Conservation (phyloP, 2,113 vertebrate genomes). For the Octodon degus region DNA sequence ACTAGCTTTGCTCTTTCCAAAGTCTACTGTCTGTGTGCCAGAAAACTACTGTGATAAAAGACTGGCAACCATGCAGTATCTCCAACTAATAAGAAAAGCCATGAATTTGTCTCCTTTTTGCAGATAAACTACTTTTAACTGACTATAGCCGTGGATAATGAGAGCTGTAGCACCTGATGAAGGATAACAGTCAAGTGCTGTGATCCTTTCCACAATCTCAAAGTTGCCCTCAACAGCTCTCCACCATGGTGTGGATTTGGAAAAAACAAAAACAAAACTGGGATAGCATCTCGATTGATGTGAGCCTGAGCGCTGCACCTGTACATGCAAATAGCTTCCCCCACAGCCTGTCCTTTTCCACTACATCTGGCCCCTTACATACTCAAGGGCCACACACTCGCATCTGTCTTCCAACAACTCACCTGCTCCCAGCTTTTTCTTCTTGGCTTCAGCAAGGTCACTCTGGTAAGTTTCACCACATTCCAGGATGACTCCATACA, state of each 20-base stretch:
- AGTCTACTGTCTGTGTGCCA: background rate
- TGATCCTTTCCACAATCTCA: background rate
- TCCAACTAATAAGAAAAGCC: background rate
- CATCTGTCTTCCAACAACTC: conserved; percentile 35
- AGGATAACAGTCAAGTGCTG: background rate
- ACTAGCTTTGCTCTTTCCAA: background rate
- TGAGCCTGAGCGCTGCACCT: background rate
- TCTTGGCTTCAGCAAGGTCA: conserved; percentile 90
- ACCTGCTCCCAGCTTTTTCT: conserved; percentile 90
- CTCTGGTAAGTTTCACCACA: conserved; percentile 93
- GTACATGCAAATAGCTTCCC: background rate
- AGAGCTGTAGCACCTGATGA: background rate
- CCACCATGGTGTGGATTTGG: background rate
- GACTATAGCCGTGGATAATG: background rate
- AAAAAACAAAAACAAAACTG: background rate
- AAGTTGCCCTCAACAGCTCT: background rate
- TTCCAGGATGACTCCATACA: conserved; percentile 96
- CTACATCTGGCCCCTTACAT: background rate
- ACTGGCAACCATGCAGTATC: background rate
- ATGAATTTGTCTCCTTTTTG: background rate
- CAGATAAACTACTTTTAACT: background rate
- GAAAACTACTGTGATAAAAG: background rate
- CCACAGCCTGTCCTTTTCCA: background rate
- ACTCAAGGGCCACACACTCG: background rate
- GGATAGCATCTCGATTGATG: background rate